A percentile compares a stretch with the other conserved stretches of the same genome.
These are phyloP conservation scores for Masnerella sp. DNA, from an alignment of 2,888 invertebrate species.

Conservation along the genomic window DNA sequence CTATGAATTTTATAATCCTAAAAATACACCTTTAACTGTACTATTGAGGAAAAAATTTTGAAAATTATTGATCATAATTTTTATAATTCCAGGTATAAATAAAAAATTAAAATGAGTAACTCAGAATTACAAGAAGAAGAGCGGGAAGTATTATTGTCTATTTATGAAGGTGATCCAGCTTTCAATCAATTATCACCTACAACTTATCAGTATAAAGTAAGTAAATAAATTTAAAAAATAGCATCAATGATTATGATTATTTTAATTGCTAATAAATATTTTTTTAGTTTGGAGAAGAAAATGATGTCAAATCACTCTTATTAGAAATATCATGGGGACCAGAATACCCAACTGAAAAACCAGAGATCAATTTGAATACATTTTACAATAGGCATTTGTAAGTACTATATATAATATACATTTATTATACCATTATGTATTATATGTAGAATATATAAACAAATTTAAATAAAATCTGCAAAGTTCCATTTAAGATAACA, in stretches of 20 bases:
- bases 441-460: no score
- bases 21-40: not conserved
- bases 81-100: not conserved
- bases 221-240: not conserved
- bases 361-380: constrained; percentile 89
- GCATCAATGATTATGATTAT: not conserved
- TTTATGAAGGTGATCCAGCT: constrained; percentile 94
- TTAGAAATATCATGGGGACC: constrained; percentile 93
- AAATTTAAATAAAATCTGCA: no score
- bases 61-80: not conserved
- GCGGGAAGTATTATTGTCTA: constrained; percentile 92
- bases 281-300: constrained; percentile 78
- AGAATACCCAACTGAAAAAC: constrained; percentile 90
- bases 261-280: not conserved
- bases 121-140: constrained; percentile 90
- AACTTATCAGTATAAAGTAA: constrained; percentile 95
- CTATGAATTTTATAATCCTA: no score
- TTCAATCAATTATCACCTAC: constrained; percentile 89
- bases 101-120: constrained; percentile 78
- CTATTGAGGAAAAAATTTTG: not conserved
- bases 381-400: constrained; percentile 97
- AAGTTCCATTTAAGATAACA: no score
- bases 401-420: constrained; percentile 76
- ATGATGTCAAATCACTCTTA: constrained; percentile 88
- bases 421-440: no score